Evolutionary conservation across 2,113 vertebrate genomes (phyloP), one percentile per base, ranked within the genome.

Genomic region (Emydura subglobosa): DNA sequence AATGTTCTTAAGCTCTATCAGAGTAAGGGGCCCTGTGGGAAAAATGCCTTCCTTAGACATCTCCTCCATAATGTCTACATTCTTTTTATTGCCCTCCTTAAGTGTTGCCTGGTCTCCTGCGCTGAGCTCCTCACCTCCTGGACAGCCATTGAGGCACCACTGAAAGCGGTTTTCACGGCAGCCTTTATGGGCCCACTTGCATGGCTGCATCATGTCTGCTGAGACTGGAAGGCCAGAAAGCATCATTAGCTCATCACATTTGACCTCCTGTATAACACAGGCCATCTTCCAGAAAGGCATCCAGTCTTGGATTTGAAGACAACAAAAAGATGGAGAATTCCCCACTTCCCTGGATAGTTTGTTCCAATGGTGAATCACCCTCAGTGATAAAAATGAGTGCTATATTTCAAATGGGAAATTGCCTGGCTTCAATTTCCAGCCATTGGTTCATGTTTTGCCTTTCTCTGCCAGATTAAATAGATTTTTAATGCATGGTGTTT

Each of bases 401-500:
- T 42, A 39, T 17, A 27, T 44, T 44, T 39, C 42, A 25, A 76
- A 27, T 76, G 21, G 68, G 68, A 74, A 74, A 39, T 74, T 74
- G 42, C 42, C 39, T 25, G 39, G n/a, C 21, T 12, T 44, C 10
- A 44, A 12, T 25, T 27, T 76, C 39, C 39, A 76, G 24, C 72
- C 39, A 10, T 76, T 74, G 68, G n/a, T 74, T 74, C n/a, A 24
- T 76, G 21, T 27, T 44, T 76, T 76, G 10, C n/a, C 72, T 76
- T 76, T 24, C 72, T 44, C 42, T 76, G 39, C n/a, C 72, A 76
- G 39, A 76, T 76, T 76, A 76, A 22, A 76, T 39, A 44, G 22
- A 42, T 47, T 12, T 11, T 0, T 55, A 53, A 4, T 39, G 0
- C 39, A 61, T 11, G 10, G n/a, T 31, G 31, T 65, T 78, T 24